Evolutionary conservation across 2,888 invertebrate species (phyloP).

Genomic region (Nesidiocoris tenuis): DNA sequence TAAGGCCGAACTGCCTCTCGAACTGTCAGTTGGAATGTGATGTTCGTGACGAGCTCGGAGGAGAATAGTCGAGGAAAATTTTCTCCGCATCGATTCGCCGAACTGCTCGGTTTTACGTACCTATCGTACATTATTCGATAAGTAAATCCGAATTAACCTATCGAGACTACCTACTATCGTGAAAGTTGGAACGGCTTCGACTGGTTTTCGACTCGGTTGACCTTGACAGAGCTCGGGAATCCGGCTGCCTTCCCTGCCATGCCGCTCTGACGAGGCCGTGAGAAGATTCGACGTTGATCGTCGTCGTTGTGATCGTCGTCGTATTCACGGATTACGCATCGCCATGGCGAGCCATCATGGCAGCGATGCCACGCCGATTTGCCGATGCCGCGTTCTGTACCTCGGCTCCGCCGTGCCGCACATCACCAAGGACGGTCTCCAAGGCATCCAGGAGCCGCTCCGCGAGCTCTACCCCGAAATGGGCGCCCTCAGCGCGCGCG

Average conservation of each 20-base stretch:
- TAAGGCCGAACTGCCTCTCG: too few species aligned
- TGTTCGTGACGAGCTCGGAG: background rate
- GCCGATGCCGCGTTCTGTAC: slow-evolving; percentile 94
- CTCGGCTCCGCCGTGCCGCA: slow-evolving; percentile 95
- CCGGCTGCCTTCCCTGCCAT: background rate
- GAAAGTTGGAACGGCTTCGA: background rate
- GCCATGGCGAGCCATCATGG: slow-evolving; percentile 16
- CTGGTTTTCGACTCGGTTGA: background rate
- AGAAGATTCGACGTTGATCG: background rate
- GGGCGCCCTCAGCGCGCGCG: slow-evolving; percentile 81
- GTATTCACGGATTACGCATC: too few species aligned
- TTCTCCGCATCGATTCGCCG: too few species aligned
- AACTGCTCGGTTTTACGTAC: background rate
- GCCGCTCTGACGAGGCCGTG: background rate
- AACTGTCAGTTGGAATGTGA: too few species aligned
- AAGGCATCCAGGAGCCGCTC: slow-evolving; percentile 95
- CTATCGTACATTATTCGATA: background rate
- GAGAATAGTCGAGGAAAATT: too few species aligned
- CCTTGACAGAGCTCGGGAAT: background rate
- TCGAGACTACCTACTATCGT: background rate
- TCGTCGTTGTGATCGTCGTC: too few species aligned
- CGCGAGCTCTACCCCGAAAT: slow-evolving; percentile 94
- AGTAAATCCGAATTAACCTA: background rate
- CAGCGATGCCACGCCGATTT: slow-evolving; percentile 83
- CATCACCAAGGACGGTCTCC: slow-evolving; percentile 95